Conservation (phyloP, 53 echinoderm and acorn worm genomes). For the Actinopyga echinites region DNA sequence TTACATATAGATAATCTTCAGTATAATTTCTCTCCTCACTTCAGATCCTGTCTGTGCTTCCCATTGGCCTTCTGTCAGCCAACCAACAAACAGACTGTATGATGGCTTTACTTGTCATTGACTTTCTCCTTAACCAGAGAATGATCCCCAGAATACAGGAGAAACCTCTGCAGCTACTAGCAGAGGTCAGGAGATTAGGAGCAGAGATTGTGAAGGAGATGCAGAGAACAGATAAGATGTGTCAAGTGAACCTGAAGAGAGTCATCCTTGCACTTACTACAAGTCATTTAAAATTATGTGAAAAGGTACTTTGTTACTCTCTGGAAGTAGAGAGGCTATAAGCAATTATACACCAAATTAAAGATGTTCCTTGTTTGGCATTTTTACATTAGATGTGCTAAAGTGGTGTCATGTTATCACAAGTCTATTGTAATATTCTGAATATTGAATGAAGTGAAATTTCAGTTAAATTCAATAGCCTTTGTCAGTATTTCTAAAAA, state of each 20-base stretch:
- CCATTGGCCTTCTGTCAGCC: not conserved
- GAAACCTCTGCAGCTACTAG: not conserved
- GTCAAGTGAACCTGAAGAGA: not conserved
- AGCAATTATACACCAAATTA: no score
- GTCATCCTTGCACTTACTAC: not conserved
- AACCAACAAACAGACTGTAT: constrained; percentile 2
- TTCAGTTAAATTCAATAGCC: no score
- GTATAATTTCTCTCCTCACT: no score
- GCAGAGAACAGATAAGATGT: not conserved
- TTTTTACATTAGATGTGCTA: no score
- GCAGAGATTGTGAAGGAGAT: constrained; percentile 5
- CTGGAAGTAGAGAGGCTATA: no score
- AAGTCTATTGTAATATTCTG: no score
- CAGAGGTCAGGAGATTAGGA: not conserved
- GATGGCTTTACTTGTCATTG: not conserved
- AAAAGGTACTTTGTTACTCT: not conserved
- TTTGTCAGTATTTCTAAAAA: no score
- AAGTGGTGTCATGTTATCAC: no score
- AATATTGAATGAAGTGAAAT: no score
- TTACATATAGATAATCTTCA: no score
- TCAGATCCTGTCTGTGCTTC: not conserved
- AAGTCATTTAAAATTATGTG: constrained; percentile 8
- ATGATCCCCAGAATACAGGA: not conserved
- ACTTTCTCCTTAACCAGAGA: not conserved
- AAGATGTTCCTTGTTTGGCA: no score